Evolutionary conservation across 2,888 invertebrate genomes (phyloP).

Genomic region (Lepidocyrtinus sp.): DNA sequence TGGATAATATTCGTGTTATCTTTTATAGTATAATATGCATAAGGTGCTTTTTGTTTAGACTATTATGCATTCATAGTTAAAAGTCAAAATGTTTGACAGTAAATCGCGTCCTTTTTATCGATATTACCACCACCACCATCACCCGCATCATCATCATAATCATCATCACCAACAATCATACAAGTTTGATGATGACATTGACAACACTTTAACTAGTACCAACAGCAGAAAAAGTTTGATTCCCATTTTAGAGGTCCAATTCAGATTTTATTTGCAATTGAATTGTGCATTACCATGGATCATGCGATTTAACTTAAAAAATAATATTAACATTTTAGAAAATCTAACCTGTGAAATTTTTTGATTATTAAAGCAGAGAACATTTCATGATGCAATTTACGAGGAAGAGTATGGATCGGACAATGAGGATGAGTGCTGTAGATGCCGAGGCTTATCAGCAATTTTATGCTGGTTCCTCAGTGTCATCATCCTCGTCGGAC

Average conservation of each 20-base stretch:
- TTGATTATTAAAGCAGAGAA: constrained; percentile 60
- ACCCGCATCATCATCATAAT: constrained; percentile 18
- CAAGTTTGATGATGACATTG: constrained; percentile 9
- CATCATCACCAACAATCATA: constrained; percentile 14
- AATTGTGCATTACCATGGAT: too few species aligned
- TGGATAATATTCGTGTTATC: constrained; percentile 7
- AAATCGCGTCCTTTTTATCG: constrained; percentile 25
- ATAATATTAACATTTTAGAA: background rate
- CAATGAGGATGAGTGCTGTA: constrained; percentile 67
- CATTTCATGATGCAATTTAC: constrained; percentile 70
- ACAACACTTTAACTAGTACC: constrained; percentile 31
- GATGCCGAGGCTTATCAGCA: constrained; percentile 66
- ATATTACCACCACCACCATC: constrained; percentile 8
- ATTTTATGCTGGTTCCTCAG: constrained; percentile 70
- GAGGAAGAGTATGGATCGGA: constrained; percentile 70
- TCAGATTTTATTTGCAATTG: background rate
- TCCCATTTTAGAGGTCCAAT: constrained; percentile 47
- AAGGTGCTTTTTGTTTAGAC: too few species aligned
- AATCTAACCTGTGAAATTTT: constrained; percentile 40
- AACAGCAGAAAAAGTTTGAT: constrained; percentile 42
- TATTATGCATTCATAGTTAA: too few species aligned
- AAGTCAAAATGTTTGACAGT: background rate
- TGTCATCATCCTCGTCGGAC: constrained; percentile 69
- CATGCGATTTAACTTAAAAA: constrained; percentile 3
- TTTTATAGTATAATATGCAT: too few species aligned